phyloP scores from a whole-genome alignment of 2,113 vertebrate species.

The Okapia johnstoni region DNA sequence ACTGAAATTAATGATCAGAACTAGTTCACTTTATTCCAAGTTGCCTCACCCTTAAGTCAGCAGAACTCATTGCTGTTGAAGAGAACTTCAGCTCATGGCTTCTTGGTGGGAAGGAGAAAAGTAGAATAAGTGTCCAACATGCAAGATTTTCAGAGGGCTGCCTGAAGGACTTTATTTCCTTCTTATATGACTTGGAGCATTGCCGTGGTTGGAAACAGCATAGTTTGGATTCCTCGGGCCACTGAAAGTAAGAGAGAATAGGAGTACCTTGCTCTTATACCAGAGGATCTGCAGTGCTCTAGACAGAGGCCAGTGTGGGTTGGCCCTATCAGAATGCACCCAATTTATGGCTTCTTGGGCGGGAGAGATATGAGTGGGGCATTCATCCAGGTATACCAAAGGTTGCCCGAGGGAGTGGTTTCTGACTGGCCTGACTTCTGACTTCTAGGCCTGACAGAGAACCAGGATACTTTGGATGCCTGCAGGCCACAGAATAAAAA shows the following conservation, averaged over 20 bases:
- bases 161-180: background rate
- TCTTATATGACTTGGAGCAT: background rate
- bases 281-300: background rate
- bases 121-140: background rate
- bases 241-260: background rate
- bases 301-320: background rate
- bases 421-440: background rate
- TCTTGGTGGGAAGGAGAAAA: background rate
- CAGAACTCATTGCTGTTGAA: background rate
- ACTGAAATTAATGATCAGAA: background rate
- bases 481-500: background rate
- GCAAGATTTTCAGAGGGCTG: background rate
- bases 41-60: background rate
- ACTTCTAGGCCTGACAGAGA: background rate
- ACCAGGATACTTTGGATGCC: background rate
- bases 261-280: background rate
- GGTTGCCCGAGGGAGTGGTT: background rate
- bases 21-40: background rate
- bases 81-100: background rate
- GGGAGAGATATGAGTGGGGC: background rate
- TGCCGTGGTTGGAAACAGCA: background rate
- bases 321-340: background rate
- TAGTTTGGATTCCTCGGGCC: background rate
- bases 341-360: background rate
- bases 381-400: background rate